Percentiles rank a stretch among this genome's conserved stretches.
These are phyloP conservation scores for Esperia sulphurella DNA, from an alignment of 2,888 invertebrate genomes.

Conservation along the genomic window DNA sequence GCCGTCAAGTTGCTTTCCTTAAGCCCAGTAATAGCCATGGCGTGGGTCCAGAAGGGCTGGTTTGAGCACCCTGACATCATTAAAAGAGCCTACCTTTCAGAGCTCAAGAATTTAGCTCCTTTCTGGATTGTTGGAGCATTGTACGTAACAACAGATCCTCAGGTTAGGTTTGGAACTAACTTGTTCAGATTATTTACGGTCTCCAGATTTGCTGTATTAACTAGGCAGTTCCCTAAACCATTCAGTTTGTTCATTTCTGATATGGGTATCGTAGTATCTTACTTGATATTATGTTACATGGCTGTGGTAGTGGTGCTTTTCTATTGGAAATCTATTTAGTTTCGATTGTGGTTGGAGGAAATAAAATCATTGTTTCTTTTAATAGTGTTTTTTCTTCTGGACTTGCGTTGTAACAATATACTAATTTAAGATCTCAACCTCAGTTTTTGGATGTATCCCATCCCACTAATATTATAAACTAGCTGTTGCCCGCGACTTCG, in stretches of 20 bases:
- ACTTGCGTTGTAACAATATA: too few relatives aligned
- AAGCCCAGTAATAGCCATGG: conserved; percentile 43
- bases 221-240: neutral
- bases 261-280: neutral
- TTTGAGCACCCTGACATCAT: conserved; percentile 36
- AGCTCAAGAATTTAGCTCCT: conserved; percentile 48
- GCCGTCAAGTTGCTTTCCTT: conserved; percentile 41
- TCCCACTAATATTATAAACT: too few relatives aligned
- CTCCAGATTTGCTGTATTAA: conserved; percentile 2
- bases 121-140: conserved; percentile 51
- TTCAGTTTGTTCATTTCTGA: neutral
- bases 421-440: too few relatives aligned
- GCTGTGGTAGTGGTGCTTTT: neutral
- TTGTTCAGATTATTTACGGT: conserved; percentile 38
- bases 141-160: conserved; percentile 40
- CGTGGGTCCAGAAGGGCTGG: conserved; percentile 43
- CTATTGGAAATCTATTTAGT: neutral
- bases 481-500: too few relatives aligned
- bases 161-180: conserved; percentile 22
- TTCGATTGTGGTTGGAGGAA: neutral
- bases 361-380: too few relatives aligned
- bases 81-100: conserved; percentile 45
- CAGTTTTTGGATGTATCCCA: too few relatives aligned
- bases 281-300: neutral
- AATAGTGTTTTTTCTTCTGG: too few relatives aligned